A percentile compares a stretch with the other conserved stretches of the same genome.
phyloP scores from a whole-genome alignment of 2,888 invertebrate species.

The Bedellia somnulentella region DNA sequence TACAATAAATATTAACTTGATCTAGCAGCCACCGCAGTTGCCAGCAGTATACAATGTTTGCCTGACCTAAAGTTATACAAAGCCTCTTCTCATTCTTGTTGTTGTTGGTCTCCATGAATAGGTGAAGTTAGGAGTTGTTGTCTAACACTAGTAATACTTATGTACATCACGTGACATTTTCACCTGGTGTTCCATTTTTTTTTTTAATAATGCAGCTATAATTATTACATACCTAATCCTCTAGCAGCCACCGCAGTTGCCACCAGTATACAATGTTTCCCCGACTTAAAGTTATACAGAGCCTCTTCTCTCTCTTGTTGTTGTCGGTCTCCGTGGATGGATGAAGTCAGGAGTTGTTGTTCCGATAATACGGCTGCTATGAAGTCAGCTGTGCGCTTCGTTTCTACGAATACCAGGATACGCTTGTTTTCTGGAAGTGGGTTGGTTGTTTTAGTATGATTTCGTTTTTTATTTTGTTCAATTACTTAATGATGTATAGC shows the following conservation, averaged over 20 bases:
- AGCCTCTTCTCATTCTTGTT: slow-evolving; percentile 94
- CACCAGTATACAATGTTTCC: slow-evolving; percentile 78
- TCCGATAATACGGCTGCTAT: slow-evolving; percentile 81
- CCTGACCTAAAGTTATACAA: slow-evolving; percentile 85
- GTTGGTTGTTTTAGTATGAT: too few species aligned
- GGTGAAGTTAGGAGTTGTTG: slow-evolving; percentile 87
- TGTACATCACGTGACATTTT: too few species aligned
- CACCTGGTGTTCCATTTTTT: too few species aligned
- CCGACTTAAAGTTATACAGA: slow-evolving; percentile 82
- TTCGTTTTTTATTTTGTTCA: neutral
- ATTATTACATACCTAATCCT: slow-evolving; percentile 67
- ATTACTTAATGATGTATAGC: too few species aligned
- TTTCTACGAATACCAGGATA: slow-evolving; percentile 88
- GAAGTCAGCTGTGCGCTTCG: slow-evolving; percentile 88
- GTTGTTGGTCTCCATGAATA: slow-evolving; percentile 96
- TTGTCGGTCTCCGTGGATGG: slow-evolving; percentile 96
- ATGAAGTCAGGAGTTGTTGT: slow-evolving; percentile 83
- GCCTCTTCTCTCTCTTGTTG: slow-evolving; percentile 97
- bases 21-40: slow-evolving; percentile 92
- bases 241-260: slow-evolving; percentile 95
- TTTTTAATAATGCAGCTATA: neutral
- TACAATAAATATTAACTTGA: too few species aligned
- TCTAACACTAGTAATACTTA: too few species aligned
- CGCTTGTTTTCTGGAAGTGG: slow-evolving; percentile 35
- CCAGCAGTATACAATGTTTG: slow-evolving; percentile 79